These are phyloP conservation scores for Diarsia rubi DNA, from an alignment of 2,888 invertebrate species.

Conservation along the genomic window DNA sequence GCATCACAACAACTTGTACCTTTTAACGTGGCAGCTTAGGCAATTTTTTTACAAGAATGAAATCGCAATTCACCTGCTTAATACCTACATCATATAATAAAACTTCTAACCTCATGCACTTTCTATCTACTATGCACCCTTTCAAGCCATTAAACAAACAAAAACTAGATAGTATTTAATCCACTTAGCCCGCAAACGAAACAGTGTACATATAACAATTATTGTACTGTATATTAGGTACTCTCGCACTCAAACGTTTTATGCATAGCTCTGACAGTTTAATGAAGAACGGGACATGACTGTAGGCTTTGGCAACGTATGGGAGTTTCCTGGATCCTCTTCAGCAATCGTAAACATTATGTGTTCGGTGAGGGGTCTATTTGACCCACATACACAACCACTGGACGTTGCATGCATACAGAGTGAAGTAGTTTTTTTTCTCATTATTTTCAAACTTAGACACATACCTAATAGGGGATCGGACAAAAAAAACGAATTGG, in stretches of 20 bases:
- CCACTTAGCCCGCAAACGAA: too few relatives aligned
- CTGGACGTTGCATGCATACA: neutral
- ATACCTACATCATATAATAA: neutral
- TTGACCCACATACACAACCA: constrained; percentile 30
- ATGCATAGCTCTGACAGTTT: neutral
- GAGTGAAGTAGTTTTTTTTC: constrained; percentile 3
- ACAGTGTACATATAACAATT: neutral
- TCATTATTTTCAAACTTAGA: constrained; percentile 1
- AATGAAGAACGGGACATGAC: constrained; percentile 10
- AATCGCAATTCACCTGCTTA: neutral
- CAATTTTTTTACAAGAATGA: too few relatives aligned
- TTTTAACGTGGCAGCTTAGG: neutral
- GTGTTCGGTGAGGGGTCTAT: constrained; percentile 50
- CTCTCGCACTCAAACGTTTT: neutral
- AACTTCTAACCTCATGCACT: neutral
- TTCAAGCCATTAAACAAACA: neutral
- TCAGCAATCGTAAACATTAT: constrained; percentile 74
- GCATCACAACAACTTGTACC: neutral
- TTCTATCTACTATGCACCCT: too few relatives aligned
- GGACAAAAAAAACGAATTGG: too few relatives aligned
- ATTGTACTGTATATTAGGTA: neutral
- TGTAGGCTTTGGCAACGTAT: constrained; percentile 5
- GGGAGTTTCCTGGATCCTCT: constrained; percentile 66
- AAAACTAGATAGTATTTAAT: neutral
- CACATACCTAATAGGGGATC: too few relatives aligned